A percentile compares a stretch with the other conserved stretches of the same genome.
phyloP scores from a whole-genome alignment of 2,113 vertebrate genomes.

The Hippocampus barbouri region DNA sequence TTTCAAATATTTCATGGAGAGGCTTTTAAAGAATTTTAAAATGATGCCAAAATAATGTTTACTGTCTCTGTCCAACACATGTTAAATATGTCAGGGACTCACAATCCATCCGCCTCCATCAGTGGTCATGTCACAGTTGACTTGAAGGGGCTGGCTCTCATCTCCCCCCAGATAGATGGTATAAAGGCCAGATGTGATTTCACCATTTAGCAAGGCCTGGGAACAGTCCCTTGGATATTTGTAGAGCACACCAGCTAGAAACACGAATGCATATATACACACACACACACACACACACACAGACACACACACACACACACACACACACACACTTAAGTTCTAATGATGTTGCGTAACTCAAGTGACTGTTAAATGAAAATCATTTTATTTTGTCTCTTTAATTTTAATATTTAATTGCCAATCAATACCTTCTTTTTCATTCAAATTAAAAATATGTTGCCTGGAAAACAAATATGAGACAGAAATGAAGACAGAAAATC shows the following conservation, averaged over 20 bases:
- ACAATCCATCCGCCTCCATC: constrained; percentile 97
- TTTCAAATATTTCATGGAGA: neutral
- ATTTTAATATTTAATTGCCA: too few relatives aligned
- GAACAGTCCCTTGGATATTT: constrained; percentile 90
- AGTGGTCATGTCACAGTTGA: constrained; percentile 92
- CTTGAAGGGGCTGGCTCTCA: constrained; percentile 81
- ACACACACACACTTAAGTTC: neutral
- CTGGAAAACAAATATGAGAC: too few relatives aligned
- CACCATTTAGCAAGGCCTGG: constrained; percentile 90
- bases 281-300: too few relatives aligned
- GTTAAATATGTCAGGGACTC: constrained; percentile 58
- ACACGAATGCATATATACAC: neutral
- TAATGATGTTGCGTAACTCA: neutral
- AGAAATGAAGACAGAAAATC: too few relatives aligned
- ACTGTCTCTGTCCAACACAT: neutral
- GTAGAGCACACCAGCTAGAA: constrained; percentile 85
- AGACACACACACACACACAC: too few relatives aligned
- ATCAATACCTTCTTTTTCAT: too few relatives aligned
- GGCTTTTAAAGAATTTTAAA: neutral
- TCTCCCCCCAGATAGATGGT: constrained; percentile 86
- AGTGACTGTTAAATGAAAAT: too few relatives aligned
- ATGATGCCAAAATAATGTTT: neutral
- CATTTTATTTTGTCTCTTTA: too few relatives aligned
- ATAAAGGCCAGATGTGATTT: constrained; percentile 82
- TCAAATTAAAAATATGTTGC: too few relatives aligned